These are phyloP conservation scores for Ctenomys sociabilis DNA, from an alignment of 2,113 vertebrate genomes.

Conservation along the genomic window DNA sequence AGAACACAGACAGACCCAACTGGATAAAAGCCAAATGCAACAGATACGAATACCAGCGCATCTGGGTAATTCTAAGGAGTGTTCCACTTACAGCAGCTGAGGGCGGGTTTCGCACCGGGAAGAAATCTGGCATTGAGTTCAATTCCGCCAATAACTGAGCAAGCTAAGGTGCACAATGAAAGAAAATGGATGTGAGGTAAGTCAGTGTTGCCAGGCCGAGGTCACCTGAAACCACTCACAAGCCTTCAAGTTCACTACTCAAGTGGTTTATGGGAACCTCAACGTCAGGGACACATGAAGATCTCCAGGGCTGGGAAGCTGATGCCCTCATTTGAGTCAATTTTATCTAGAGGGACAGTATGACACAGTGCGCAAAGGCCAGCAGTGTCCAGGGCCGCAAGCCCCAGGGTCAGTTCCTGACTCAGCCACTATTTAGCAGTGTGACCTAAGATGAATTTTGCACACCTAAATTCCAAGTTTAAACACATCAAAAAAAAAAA, in stretches of 20 bases:
- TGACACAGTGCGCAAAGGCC: background rate
- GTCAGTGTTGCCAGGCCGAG: background rate
- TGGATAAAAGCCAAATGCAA: background rate
- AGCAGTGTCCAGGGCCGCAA: background rate
- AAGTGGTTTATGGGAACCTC: background rate
- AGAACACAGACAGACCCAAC: background rate
- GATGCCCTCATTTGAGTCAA: background rate
- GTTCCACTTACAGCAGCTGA: conserved; percentile 87
- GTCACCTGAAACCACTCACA: background rate
- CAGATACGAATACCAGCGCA: accelerated
- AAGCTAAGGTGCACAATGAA: conserved; percentile 87
- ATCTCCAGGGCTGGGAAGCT: background rate
- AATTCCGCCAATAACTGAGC: conserved; percentile 95
- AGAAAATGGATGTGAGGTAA: background rate
- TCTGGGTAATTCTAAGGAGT: background rate
- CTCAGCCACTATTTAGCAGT: background rate
- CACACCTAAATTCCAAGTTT: background rate
- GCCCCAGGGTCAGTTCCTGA: background rate
- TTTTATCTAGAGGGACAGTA: accelerated
- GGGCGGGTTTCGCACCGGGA: conserved; percentile 85
- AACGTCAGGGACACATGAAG: background rate
- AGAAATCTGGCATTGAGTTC: conserved; percentile 91
- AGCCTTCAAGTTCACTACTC: background rate
- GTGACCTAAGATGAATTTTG: background rate
- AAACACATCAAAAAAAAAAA: background rate